Base-by-base conservation (phyloP, 2,113 vertebrate species). In the Lasiurus borealis region DNA sequence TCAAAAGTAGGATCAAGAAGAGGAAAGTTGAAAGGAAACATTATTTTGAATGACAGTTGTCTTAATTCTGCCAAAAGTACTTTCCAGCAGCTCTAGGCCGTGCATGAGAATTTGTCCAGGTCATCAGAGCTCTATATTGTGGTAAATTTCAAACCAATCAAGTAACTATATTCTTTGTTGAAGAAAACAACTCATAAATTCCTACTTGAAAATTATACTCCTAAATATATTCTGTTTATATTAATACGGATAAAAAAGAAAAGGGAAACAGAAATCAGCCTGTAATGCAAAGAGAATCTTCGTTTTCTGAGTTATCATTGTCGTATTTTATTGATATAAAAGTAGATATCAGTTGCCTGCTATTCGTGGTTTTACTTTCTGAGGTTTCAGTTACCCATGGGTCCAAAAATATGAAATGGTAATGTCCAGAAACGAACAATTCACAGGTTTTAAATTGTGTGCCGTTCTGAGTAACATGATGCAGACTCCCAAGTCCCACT, bases 301-400 rank as follows among this genome's bases (percentile, higher is more conserved):
- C 64, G 23, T 77, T 59, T 64, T 78, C 46, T 87, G 31, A 40
- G 27, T 40, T 52, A 62, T n/a, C 73, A 25, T 36, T 59, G 5
- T 90, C 54, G 44, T 72, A 50, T 36, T 77, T 68, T 46, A n/a
- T 36, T 94, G 15, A 68, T 59, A 73, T 59, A 94, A 73, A 84
- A 87, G 57, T 62, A 62, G 14, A 27, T 75, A 50, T 8, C n/a
- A 6, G 68, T 83, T 46, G 46, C 15, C 54, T 54, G 27, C 57
- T 27, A 62, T 12, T 3, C 1, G 3, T 83, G 57, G 25, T 64
- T 62, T 83, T 44, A 64, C 15, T 46, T 46, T 64, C 57, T 64
- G 57, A 64, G 36, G 25, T 64, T 83, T 83, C 5, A 64, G 27
- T 82, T 64, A 64, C 80, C 14, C 3, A 1, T 1, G 1, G 27